A percentile compares a stretch with the other conserved stretches of the same genome.
Evolutionary conservation across 1,140 invertebrate genomes (phyloP).

Genomic region (Odontomachus brunneus): DNA sequence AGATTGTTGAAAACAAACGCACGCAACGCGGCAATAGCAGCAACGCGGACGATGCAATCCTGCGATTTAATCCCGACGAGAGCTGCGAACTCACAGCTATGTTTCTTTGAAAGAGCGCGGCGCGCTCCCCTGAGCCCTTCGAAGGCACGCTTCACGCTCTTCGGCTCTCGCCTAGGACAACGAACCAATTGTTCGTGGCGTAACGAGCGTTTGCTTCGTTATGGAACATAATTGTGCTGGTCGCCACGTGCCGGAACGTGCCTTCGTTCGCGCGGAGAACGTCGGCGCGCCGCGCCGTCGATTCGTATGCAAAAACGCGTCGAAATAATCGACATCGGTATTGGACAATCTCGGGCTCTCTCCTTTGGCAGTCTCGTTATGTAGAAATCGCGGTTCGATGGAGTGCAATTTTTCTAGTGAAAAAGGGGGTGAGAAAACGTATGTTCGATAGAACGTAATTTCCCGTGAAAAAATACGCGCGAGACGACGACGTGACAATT

Average conservation of each 20-base stretch:
- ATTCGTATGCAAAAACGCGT: slow-evolving; percentile 17
- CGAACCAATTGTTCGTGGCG: slow-evolving; percentile 63
- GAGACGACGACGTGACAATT: too few relatives aligned
- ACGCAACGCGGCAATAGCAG: background rate
- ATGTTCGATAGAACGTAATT: too few relatives aligned
- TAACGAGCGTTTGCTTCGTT: slow-evolving; percentile 72
- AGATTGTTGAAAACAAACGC: slow-evolving; percentile 1
- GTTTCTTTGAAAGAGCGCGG: slow-evolving; percentile 17
- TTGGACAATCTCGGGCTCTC: background rate
- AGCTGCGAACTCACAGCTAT: background rate
- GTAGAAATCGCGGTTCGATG: background rate
- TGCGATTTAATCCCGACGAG: slow-evolving; percentile 4
- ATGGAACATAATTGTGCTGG: slow-evolving; percentile 64
- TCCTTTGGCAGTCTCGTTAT: background rate
- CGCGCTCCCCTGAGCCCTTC: slow-evolving; percentile 24
- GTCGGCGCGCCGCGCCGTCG: background rate
- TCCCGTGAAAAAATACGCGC: too few relatives aligned
- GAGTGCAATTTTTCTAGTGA: background rate
- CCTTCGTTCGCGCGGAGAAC: slow-evolving; percentile 40
- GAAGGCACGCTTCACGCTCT: slow-evolving; percentile 38
- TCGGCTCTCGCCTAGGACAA: slow-evolving; percentile 56
- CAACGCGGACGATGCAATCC: background rate
- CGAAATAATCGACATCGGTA: background rate
- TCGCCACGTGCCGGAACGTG: slow-evolving; percentile 70
- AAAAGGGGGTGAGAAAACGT: too few relatives aligned